Evolutionary conservation across 2,113 vertebrate species (phyloP), one percentile per base, ranked within the genome.

Genomic region (Martes martes): DNA sequence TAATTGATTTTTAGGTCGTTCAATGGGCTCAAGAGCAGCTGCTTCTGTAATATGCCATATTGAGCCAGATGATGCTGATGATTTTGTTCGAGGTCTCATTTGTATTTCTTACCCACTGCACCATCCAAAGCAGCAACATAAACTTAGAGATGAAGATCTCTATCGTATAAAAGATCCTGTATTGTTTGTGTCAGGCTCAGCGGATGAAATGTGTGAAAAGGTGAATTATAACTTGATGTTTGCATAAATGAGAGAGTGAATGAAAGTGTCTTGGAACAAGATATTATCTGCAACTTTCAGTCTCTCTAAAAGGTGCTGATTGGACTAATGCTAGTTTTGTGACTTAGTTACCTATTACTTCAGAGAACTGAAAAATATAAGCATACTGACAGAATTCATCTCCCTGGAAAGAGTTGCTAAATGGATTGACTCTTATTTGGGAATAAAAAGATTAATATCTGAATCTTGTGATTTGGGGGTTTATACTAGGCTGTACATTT

Each of bases 21-120:
- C 99, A 9, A 99, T 99, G 99, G 99, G 99, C 63, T 99, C 99
- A 74, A 99, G 99, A 96, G 99, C 99, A 79, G 99, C 99, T 92
- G 99, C 99, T 55, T 99, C 99, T 93, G 96, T 99, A 50, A 97
- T 98, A 94, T 93, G 91, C 83, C 98, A 98, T 39, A 98, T 98
- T 78, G 98, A 98, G 83, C 98, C 98, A 87, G 98, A 98, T 31
- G 98, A 96, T 6, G 85, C 97, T 9, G 98, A 99, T 80, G 98
- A 92, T 36, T 98, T 99, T 81, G 95, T 99, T 96, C 99, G 96
- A 92, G 99, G 99, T 13, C 98, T 99, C 15, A 96, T 99, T 93
- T 99, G 99, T 97, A 99, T 99, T 85, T 99, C 99, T 78, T 99
- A 99, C 79, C 99, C 99, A 7, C 67, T 99, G 91, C 99, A 99